These are phyloP conservation scores for Mionectes olivaceus DNA, from an alignment of 2,797 vertebrate genomes.

Conservation along the genomic window DNA sequence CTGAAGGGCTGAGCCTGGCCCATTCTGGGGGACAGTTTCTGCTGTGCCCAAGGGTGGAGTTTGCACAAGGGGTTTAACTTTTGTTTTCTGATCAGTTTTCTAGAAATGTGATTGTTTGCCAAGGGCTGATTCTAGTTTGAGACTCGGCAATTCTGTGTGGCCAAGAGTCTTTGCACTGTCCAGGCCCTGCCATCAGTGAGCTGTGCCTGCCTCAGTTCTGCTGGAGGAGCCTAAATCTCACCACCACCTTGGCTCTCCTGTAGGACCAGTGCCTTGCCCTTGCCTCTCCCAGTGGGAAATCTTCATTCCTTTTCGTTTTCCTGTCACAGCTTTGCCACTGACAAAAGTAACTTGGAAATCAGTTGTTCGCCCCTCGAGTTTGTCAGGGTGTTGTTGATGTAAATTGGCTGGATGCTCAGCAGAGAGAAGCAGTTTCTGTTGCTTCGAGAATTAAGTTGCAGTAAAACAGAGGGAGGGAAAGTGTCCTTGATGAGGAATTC, in stretches of 20 bases:
- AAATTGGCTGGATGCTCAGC: neutral
- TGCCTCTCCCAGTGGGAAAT: neutral
- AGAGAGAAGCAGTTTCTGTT: neutral
- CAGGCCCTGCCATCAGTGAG: neutral
- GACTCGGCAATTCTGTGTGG: neutral
- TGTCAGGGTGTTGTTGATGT: neutral
- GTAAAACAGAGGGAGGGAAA: neutral
- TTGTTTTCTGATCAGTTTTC: neutral
- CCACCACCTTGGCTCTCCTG: neutral
- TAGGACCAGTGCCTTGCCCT: neutral
- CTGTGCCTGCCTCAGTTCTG: neutral
- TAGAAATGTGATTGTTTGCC: neutral
- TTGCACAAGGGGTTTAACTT: neutral
- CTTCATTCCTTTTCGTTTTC: neutral
- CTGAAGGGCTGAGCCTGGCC: neutral
- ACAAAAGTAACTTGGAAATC: neutral
- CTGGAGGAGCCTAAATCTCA: neutral
- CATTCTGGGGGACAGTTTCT: neutral
- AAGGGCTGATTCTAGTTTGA: neutral
- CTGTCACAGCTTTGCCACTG: neutral
- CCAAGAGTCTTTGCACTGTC: neutral
- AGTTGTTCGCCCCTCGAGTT: rapidly evolving
- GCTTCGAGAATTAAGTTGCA: neutral
- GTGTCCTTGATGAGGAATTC: neutral
- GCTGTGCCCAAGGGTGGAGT: neutral